Evolutionary conservation across 2,113 vertebrate species (phyloP), one percentile per base, ranked within the genome.

Genomic region (Casuarius casuarius): DNA sequence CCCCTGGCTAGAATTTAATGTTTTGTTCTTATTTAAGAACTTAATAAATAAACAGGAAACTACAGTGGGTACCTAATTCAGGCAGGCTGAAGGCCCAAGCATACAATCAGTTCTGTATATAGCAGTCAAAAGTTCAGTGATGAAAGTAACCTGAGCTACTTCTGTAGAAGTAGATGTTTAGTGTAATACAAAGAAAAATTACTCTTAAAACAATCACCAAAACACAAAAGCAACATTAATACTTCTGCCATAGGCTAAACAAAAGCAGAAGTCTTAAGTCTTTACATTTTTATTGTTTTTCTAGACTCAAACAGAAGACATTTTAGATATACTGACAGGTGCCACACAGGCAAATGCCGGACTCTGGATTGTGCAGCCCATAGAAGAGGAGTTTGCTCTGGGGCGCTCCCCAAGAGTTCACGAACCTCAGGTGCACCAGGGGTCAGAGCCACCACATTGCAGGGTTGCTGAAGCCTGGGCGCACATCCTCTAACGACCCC

Each of bases 281-380:
- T 95, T 93, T 93, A 92, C 87, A 85, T 85, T 76, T 92, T 73
- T 87, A 92, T 90, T 97, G 92, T 97, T 97, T 97, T 97, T 96
- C 93, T 94, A 92, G 95, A 84, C 93, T 97, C 97, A 97, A 97
- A 98, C 97, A 98, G 97, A 97, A 97, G 97, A 97, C 97, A 98
- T 98, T 98, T 98, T 98, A 97, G 98, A 6, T 46, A 46, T 46
- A 46, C 44, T 46, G 44, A 46, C 44, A 46, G 44, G 44, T 15
- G 14, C 16, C 44, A 46, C 44, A 15, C 44, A 42, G 42, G 42
- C 42, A 42, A 42, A 13, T 11, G 42, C 13, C 10, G 42, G 42
- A 42, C 10, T 42, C 42, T 42, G 42, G 42, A 42, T 13, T 10
- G 42, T 42, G 42, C 42, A 42, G 42, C 42, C 42, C 42, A 42